These are phyloP conservation scores for Girardinichthys multiradiatus DNA, from an alignment of 2,113 vertebrate species.

Conservation along the genomic window DNA sequence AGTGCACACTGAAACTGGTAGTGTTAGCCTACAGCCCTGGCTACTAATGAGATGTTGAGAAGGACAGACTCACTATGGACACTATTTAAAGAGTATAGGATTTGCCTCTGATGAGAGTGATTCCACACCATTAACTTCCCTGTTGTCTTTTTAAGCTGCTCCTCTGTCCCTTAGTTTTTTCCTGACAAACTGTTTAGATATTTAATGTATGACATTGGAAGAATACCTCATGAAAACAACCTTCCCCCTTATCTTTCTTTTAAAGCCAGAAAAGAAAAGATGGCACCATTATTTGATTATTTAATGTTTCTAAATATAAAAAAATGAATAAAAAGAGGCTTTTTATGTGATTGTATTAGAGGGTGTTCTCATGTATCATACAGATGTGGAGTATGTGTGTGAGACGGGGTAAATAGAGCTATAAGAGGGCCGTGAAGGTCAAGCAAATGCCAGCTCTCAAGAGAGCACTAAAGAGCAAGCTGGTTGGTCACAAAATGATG, in stretches of 20 bases:
- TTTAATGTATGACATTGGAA: conserved; percentile 50
- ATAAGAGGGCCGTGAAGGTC: conserved; percentile 65
- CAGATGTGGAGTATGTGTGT: background rate
- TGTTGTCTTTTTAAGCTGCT: conserved; percentile 13
- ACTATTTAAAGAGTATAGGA: conserved; percentile 50
- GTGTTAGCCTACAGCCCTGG: conserved; percentile 53
- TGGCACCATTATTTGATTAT: background rate
- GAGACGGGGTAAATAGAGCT: conserved; percentile 10
- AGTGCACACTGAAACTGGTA: conserved; percentile 46
- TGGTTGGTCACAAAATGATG: conserved; percentile 59
- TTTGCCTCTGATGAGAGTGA: conserved; percentile 60
- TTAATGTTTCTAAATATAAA: conserved; percentile 29
- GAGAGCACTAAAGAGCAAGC: conserved; percentile 61
- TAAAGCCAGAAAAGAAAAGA: conserved; percentile 34
- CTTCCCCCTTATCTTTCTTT: conserved; percentile 43
- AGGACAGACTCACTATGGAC: conserved; percentile 43
- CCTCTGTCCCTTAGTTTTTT: conserved; percentile 15
- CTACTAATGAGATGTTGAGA: conserved; percentile 72
- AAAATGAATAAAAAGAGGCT: conserved; percentile 32
- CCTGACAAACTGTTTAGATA: conserved; percentile 42
- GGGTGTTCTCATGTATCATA: conserved; percentile 1
- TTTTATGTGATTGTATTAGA: conserved; percentile 26
- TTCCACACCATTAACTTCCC: conserved; percentile 64
- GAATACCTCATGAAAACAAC: conserved; percentile 17
- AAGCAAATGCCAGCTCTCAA: conserved; percentile 69